Percentiles rank a stretch among this genome's conserved stretches.
phyloP scores from a whole-genome alignment of 1,140 invertebrate genomes.

The Achroia grisella region DNA sequence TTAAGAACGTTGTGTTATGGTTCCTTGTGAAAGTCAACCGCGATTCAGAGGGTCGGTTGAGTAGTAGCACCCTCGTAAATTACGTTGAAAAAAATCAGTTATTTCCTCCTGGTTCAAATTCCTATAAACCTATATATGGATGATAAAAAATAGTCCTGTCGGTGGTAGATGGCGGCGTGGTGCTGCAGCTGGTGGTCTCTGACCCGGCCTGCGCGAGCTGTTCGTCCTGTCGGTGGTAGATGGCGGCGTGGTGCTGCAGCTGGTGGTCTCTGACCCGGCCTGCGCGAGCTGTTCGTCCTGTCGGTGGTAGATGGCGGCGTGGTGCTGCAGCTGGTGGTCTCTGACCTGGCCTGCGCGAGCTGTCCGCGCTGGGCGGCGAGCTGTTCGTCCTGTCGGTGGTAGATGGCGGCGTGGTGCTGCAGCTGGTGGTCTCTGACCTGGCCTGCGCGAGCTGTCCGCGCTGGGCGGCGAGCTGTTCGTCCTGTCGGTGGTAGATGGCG shows the following conservation, averaged over 20 bases:
- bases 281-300: too few species aligned
- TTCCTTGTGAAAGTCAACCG: too few species aligned
- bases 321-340: not conserved
- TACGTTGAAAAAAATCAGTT: too few species aligned
- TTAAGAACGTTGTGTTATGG: too few species aligned
- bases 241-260: slow-evolving; percentile 77
- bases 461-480: not conserved
- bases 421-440: slow-evolving; percentile 72
- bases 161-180: slow-evolving; percentile 63
- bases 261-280: slow-evolving; percentile 73
- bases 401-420: slow-evolving; percentile 74
- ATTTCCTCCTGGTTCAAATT: too few species aligned
- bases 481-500: slow-evolving; percentile 13
- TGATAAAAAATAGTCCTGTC: too few species aligned
- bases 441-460: slow-evolving; percentile 36
- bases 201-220: slow-evolving; percentile 43
- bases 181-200: slow-evolving; percentile 84
- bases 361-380: slow-evolving; percentile 42
- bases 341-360: slow-evolving; percentile 28
- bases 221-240: too few species aligned
- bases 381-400: slow-evolving; percentile 18
- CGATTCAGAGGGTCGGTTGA: too few species aligned
- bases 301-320: slow-evolving; percentile 12
- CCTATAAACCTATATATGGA: too few species aligned
- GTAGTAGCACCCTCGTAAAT: too few species aligned